These are phyloP conservation scores for Hyposmocoma kahamanoa DNA, from an alignment of 1,140 invertebrate genomes.

Conservation along the genomic window DNA sequence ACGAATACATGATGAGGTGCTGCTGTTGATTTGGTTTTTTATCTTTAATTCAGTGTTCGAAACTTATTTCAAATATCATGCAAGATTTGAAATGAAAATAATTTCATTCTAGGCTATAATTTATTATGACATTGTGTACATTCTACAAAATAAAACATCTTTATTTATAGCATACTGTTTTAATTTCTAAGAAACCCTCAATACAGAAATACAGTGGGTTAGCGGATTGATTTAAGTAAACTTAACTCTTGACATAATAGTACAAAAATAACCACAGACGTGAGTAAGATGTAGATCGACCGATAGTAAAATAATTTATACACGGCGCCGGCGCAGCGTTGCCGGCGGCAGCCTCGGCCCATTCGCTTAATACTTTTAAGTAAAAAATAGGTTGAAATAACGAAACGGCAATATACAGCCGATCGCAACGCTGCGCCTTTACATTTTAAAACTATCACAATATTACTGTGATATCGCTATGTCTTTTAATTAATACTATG, in stretches of 20 bases:
- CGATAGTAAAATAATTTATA: constrained; percentile 46
- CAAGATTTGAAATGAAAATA: too few relatives aligned
- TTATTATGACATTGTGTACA: too few relatives aligned
- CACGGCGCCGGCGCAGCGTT: neutral
- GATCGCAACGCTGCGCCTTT: constrained; percentile 34
- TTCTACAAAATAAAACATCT: constrained; percentile 66
- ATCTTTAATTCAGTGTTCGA: too few relatives aligned
- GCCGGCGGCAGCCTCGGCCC: neutral
- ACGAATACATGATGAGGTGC: constrained; percentile 76
- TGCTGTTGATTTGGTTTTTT: too few relatives aligned
- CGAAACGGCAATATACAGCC: constrained; percentile 7
- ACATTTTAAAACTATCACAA: constrained; percentile 35
- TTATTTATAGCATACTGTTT: constrained; percentile 67
- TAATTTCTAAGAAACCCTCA: constrained; percentile 72
- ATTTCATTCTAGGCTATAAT: too few relatives aligned
- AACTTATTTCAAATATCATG: too few relatives aligned
- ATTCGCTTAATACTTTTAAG: constrained; percentile 15
- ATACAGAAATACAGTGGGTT: constrained; percentile 69
- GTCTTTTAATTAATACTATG: constrained; percentile 63
- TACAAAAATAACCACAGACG: constrained; percentile 65
- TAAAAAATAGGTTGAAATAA: constrained; percentile 10
- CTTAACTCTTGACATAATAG: constrained; percentile 62
- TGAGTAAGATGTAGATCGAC: constrained; percentile 43
- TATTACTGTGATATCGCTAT: constrained; percentile 35
- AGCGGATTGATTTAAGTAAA: constrained; percentile 68